Evolutionary conservation across 2,113 vertebrate genomes (phyloP).

Genomic region (Azemiops feae): DNA sequence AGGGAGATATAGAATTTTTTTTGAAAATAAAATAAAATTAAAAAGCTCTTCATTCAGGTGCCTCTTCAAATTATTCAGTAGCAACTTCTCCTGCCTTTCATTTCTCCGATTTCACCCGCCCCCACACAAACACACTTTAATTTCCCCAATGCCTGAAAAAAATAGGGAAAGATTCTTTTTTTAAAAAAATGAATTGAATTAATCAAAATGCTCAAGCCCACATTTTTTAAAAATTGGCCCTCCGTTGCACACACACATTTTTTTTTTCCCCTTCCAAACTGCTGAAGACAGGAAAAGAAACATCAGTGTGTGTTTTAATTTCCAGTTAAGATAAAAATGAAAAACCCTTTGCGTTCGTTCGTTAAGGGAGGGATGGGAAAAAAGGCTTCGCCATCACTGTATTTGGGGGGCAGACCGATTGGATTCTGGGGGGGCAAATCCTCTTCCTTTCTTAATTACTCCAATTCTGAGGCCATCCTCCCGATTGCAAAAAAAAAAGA

Average conservation of each 20-base stretch:
- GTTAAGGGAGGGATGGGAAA: not conserved
- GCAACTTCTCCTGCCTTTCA: not conserved
- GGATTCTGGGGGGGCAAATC: not conserved
- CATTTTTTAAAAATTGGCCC: not conserved
- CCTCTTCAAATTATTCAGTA: not conserved
- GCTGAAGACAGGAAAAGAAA: not conserved
- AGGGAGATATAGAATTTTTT: not conserved
- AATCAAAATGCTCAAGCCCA: not conserved
- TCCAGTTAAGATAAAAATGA: not conserved
- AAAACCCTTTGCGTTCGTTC: not conserved
- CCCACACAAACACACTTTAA: not conserved
- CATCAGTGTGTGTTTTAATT: not conserved
- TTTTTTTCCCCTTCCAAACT: not conserved
- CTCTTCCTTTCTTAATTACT: not conserved
- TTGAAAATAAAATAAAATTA: not conserved
- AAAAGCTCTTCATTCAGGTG: not conserved
- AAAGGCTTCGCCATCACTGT: not conserved
- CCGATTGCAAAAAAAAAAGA: not conserved
- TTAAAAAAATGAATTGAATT: not conserved
- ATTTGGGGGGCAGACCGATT: not conserved
- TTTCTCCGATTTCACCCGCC: not conserved
- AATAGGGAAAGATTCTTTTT: not conserved
- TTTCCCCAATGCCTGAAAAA: not conserved
- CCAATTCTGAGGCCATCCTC: not conserved
- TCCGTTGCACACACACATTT: not conserved